Evolutionary conservation across 2,113 vertebrate species (phyloP).

Genomic region (Haplochromis burtoni): DNA sequence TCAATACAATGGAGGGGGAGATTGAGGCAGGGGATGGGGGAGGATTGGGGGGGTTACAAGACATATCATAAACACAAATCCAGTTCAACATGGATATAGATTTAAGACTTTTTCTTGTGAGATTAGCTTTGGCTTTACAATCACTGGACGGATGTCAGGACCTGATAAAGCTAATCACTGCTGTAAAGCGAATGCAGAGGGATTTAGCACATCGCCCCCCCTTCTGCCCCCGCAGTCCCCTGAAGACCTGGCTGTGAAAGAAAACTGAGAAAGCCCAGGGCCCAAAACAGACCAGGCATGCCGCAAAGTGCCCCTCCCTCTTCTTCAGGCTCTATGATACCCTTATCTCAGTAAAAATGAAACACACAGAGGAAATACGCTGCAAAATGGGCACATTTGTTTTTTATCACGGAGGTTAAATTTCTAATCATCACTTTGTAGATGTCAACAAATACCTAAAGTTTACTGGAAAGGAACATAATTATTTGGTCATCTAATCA

Average conservation of each 20-base stretch:
- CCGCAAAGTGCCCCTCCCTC: background rate
- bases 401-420: background rate
- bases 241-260: constrained; percentile 19
- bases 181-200: constrained; percentile 41
- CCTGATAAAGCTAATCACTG: constrained; percentile 68
- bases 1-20: background rate
- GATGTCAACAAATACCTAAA: background rate
- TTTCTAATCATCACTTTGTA: background rate
- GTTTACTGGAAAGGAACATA: background rate
- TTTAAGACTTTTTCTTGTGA: constrained; percentile 42
- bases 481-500: background rate
- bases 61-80: constrained; percentile 39
- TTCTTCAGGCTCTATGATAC: background rate
- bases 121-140: constrained; percentile 58
- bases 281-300: background rate
- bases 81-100: constrained; percentile 39
- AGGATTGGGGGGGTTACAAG: background rate
- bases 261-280: constrained; percentile 9
- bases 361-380: background rate
- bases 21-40: background rate
- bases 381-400: rapidly evolving
- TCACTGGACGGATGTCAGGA: constrained; percentile 56
- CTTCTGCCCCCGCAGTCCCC: background rate
- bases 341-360: background rate
- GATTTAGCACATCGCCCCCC: constrained; percentile 38